Evolutionary conservation across 2,888 invertebrate species (phyloP).

Genomic region (Dichetophora obliterata): DNA sequence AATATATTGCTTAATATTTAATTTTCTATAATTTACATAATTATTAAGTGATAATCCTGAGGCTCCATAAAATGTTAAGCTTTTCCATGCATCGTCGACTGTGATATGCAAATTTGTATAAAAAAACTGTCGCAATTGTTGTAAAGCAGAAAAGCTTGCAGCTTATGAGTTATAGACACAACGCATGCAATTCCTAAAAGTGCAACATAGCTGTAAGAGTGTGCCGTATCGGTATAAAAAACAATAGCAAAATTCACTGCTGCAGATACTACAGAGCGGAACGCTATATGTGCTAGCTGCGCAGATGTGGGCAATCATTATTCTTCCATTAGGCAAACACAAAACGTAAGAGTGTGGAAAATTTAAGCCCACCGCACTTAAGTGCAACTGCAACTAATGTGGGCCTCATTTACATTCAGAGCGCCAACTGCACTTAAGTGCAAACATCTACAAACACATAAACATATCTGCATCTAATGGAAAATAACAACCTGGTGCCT

Average conservation of each 20-base stretch:
- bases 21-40: no score
- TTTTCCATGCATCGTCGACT: not conserved
- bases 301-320: slow-evolving; percentile 24
- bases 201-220: not conserved
- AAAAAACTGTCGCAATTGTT: slow-evolving; percentile 6
- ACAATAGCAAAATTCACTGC: not conserved
- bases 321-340: not conserved
- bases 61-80: no score
- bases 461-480: not conserved
- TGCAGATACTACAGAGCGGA: not conserved
- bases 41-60: no score
- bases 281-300: not conserved
- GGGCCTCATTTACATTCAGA: slow-evolving; percentile 25
- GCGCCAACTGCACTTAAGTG: not conserved
- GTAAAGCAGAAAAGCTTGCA: not conserved
- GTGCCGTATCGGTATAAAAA: not conserved
- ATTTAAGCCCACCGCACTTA: not conserved
- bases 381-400: slow-evolving; percentile 14
- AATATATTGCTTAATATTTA: no score
- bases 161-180: slow-evolving; percentile 1
- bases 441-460: not conserved
- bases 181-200: slow-evolving; percentile 10
- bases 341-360: not conserved
- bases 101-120: not conserved
- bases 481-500: not conserved